A percentile compares a stretch with the other conserved stretches of the same genome.
phyloP scores from a whole-genome alignment of 2,888 invertebrate genomes.

The Drosophila pseudotalamancana region DNA sequence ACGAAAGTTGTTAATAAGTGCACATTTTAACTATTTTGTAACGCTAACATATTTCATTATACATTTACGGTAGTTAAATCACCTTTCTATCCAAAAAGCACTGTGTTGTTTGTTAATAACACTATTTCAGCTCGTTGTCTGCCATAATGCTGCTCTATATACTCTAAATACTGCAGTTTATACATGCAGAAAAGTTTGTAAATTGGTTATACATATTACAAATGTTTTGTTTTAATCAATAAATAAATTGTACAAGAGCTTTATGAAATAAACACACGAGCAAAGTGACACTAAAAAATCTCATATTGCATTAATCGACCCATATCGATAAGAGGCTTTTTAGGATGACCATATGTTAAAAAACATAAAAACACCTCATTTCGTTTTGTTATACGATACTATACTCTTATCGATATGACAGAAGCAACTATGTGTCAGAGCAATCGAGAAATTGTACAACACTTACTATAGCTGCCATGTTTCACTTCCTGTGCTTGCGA shows the following conservation, averaged over 20 bases:
- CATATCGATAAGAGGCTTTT: slow-evolving; percentile 24
- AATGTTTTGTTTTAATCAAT: slow-evolving; percentile 9
- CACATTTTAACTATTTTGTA: neutral
- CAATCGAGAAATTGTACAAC: slow-evolving; percentile 49
- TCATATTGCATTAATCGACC: slow-evolving; percentile 17
- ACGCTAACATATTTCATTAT: neutral
- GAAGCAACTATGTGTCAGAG: slow-evolving; percentile 39
- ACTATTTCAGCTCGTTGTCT: slow-evolving; percentile 17
- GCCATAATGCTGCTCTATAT: slow-evolving; percentile 19
- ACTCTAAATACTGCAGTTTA: slow-evolving; percentile 1
- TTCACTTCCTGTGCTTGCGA: slow-evolving; percentile 79
- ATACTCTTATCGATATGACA: slow-evolving; percentile 16
- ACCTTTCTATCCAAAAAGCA: slow-evolving; percentile 32
- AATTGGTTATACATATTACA: neutral
- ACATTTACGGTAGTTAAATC: neutral
- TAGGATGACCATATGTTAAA: neutral
- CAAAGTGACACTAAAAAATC: slow-evolving; percentile 1
- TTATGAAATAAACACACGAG: slow-evolving; percentile 13
- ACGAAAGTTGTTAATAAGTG: neutral
- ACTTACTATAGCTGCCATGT: slow-evolving; percentile 69
- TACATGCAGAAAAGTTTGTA: slow-evolving; percentile 1
- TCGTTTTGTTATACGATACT: neutral
- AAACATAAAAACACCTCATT: slow-evolving; percentile 2
- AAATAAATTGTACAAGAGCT: slow-evolving; percentile 16
- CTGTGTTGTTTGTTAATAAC: slow-evolving; percentile 13